Evolutionary conservation across 2,113 vertebrate genomes (phyloP).

Genomic region (Nasalis larvatus): DNA sequence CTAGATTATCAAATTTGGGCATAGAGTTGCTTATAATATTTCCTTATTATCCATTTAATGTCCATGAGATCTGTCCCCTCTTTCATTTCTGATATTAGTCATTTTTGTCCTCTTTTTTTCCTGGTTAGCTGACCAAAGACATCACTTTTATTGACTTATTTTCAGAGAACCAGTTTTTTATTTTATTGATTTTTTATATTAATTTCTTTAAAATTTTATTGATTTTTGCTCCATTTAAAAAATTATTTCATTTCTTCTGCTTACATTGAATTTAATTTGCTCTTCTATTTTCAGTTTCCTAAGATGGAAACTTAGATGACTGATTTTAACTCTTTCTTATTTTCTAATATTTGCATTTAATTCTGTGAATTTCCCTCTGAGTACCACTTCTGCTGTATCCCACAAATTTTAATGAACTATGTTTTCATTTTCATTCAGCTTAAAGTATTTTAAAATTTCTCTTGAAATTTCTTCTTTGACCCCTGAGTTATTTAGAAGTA

Average conservation of each 20-base stretch:
- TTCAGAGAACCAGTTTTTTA: not conserved
- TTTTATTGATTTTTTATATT: not conserved
- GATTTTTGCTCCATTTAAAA: not conserved
- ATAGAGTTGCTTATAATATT: not conserved
- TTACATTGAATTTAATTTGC: not conserved
- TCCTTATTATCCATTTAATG: not conserved
- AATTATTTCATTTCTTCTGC: not conserved
- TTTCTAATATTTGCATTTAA: not conserved
- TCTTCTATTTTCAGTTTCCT: not conserved
- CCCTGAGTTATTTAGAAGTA: not conserved
- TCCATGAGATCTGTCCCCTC: not conserved
- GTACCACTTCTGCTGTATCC: not conserved
- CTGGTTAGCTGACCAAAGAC: not conserved
- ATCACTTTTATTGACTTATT: not conserved
- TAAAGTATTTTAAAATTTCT: not conserved
- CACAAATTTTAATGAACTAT: not conserved
- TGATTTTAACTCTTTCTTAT: not conserved
- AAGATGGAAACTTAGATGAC: not conserved
- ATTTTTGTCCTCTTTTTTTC: not conserved
- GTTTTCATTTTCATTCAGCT: not conserved
- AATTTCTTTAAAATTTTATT: not conserved
- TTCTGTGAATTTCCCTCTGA: not conserved
- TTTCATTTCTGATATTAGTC: not conserved
- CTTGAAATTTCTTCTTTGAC: not conserved
- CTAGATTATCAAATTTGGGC: not conserved